phyloP scores from a whole-genome alignment of 2,888 invertebrate species.

The Phorcus lineatus region DNA sequence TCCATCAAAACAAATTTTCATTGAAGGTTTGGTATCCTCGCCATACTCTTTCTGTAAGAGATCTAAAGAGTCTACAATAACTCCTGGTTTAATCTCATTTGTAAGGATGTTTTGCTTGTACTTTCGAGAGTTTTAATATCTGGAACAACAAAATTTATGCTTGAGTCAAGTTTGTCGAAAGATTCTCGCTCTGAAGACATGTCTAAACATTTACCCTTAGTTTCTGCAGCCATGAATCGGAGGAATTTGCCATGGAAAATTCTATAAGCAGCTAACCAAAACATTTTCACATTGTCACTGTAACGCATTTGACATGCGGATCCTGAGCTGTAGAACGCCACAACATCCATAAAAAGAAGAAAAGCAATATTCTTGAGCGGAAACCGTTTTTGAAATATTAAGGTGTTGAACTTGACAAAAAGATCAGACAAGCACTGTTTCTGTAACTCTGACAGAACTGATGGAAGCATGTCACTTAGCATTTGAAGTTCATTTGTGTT shows the following conservation, averaged over 20 bases:
- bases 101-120: neutral
- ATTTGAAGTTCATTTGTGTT: too few species aligned
- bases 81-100: neutral
- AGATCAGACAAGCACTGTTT: neutral
- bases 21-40: neutral
- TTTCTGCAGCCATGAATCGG: constrained; percentile 23
- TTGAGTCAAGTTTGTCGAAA: constrained; percentile 4
- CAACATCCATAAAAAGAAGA: neutral
- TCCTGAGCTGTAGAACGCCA: neutral
- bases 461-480: too few species aligned
- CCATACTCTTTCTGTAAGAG: neutral
- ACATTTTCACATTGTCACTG: neutral
- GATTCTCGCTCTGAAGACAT: neutral
- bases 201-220: too few species aligned
- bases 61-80: neutral
- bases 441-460: neutral
- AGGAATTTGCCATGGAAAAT: constrained; percentile 12
- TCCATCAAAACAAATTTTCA: constrained; percentile 9
- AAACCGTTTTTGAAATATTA: neutral
- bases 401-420: neutral
- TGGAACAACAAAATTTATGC: constrained; percentile 27
- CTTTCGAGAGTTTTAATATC: neutral
- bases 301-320: neutral
- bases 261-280: neutral
- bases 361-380: neutral